Evolutionary conservation across 2,113 vertebrate genomes (phyloP), one percentile per base, ranked within the genome.

Genomic region (Lota lota): DNA sequence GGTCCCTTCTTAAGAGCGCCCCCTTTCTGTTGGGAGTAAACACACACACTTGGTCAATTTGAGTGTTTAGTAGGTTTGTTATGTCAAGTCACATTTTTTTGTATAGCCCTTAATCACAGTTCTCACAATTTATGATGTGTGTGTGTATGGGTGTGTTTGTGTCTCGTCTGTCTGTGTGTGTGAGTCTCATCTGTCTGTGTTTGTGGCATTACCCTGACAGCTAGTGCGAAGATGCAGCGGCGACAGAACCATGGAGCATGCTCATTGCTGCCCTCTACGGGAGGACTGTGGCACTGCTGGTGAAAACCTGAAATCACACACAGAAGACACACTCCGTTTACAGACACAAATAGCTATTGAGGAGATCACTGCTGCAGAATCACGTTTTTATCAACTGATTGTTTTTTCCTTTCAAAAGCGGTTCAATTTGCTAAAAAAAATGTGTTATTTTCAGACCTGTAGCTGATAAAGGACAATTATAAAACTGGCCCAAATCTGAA

Each of bases 1-100:
- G 94, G 93, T 11, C 96, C 97, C 69, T 98, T 98, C 89, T 95
- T 96, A 71, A 99, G 88, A 67, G 97, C 97, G 0, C 97, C 97
- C 19, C 97, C 97, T 79, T 97, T 98, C 97, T 98, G 92, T 1
- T 12, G 67, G 73, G 62, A 10, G 61, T 16, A 76, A 5, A 66
- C 22, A 33, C 6, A 63, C 20, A 50, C 36, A 67, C 24, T 1
- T 60, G 36, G 50, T 36, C 24, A 63, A 60, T 60, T 6, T 21
- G 8, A 47, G 40, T 47, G 40, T 47, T 47, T 47, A 47, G 40
- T 47, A 12, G 28, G 28, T 28, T 28, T 28, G 28, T 47, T 4
- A 5, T 28, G 40, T 47, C 40, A 47, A 10, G 40, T 47, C 7
- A 47, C 5, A 14, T 47, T 1, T 1, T 14, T 11, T 47, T 47